These are phyloP conservation scores for Hippocampus zosterae DNA, from an alignment of 2,113 vertebrate species.

Conservation along the genomic window DNA sequence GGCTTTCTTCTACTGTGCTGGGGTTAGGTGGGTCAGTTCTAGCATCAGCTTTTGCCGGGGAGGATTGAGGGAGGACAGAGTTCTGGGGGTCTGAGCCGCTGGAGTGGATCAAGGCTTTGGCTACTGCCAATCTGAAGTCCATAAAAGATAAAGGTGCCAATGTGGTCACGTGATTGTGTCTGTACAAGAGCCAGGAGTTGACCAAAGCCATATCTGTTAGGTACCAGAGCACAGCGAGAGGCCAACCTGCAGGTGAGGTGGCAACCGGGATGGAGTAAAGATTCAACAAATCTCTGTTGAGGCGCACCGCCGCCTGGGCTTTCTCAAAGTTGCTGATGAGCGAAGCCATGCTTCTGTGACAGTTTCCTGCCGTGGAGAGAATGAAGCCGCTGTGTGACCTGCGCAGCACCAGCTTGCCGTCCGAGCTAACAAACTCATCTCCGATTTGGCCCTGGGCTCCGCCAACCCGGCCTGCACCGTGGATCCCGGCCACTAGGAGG, in stretches of 20 bases:
- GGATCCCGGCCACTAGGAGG: constrained; percentile 65
- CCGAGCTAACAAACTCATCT: constrained; percentile 74
- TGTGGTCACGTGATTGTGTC: constrained; percentile 29
- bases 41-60: constrained; percentile 32
- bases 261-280: constrained; percentile 69
- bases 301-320: constrained; percentile 61
- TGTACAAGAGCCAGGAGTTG: constrained; percentile 74
- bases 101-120: constrained; percentile 67
- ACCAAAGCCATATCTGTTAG: constrained; percentile 71
- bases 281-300: constrained; percentile 64
- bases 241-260: constrained; percentile 59
- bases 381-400: constrained; percentile 72
- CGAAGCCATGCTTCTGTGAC: constrained; percentile 52
- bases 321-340: constrained; percentile 66
- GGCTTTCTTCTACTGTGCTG: constrained; percentile 49
- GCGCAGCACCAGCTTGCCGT: constrained; percentile 72
- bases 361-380: constrained; percentile 65
- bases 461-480: constrained; percentile 70
- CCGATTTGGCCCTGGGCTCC: constrained; percentile 69
- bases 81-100: constrained; percentile 54
- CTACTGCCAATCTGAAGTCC: constrained; percentile 73
- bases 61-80: constrained; percentile 60
- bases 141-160: constrained; percentile 62
- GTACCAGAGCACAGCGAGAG: constrained; percentile 73
- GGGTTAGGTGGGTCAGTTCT: constrained; percentile 38